A percentile compares a stretch with the other conserved stretches of the same genome.
These are phyloP conservation scores for Brachylomia viminalis DNA, from an alignment of 2,888 invertebrate genomes.

Conservation along the genomic window DNA sequence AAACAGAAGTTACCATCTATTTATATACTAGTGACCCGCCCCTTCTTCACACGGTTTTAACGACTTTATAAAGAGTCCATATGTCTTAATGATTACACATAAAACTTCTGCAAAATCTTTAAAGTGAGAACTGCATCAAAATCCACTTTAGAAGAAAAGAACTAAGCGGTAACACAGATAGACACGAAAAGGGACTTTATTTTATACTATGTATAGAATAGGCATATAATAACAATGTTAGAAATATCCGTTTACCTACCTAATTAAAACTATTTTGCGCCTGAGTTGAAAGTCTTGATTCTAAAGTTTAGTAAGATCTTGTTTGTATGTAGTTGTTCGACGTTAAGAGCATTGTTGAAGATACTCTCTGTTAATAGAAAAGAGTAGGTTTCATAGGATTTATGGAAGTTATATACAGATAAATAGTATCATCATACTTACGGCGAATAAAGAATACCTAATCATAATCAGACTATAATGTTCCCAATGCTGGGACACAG, in stretches of 20 bases:
- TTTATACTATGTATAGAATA: too few species aligned
- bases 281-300: conserved; percentile 45
- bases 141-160: neutral
- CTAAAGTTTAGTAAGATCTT: conserved; percentile 45
- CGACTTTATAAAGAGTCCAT: neutral
- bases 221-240: neutral
- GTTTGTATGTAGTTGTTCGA: conserved; percentile 38
- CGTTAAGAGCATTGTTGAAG: conserved; percentile 31
- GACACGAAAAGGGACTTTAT: neutral
- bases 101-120: too few species aligned
- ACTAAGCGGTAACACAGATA: neutral
- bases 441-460: neutral
- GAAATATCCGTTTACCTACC: conserved; percentile 22
- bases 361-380: conserved; percentile 27
- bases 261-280: conserved; percentile 30
- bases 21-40: neutral
- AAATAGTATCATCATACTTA: too few species aligned
- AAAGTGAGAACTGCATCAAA: neutral
- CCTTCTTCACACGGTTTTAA: neutral
- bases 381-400: conserved; percentile 26
- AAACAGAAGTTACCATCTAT: neutral
- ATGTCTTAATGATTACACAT: neutral
- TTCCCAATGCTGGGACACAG: too few species aligned
- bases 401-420: neutral
- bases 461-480: neutral